These are phyloP conservation scores for Leguminivora glycinivorella DNA, from an alignment of 1,140 invertebrate species.

Conservation along the genomic window DNA sequence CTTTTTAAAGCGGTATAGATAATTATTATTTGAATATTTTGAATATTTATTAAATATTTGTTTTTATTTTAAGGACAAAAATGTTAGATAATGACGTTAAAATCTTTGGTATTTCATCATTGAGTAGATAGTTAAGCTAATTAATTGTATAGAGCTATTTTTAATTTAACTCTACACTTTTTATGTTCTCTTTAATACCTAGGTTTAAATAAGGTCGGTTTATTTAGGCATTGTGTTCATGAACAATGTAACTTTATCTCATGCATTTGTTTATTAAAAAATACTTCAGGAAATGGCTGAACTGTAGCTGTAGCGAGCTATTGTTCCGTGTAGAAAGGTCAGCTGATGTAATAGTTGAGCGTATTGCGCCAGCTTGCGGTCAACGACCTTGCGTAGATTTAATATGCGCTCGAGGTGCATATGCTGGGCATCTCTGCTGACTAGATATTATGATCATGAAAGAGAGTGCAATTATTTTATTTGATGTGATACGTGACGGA, in stretches of 20 bases:
- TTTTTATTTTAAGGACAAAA: background rate
- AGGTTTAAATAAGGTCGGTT: background rate
- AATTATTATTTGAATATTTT: too few relatives aligned
- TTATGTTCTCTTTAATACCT: background rate
- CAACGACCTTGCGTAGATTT: constrained; percentile 64
- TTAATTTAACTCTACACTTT: background rate
- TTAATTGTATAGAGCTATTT: background rate
- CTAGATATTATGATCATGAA: constrained; percentile 34
- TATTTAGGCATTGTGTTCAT: background rate
- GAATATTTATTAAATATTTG: too few relatives aligned
- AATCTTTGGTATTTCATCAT: background rate
- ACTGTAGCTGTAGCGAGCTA: constrained; percentile 39
- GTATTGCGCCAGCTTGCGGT: constrained; percentile 64
- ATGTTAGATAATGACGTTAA: background rate
- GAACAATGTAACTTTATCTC: background rate
- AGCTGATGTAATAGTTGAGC: constrained; percentile 68
- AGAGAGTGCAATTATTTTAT: constrained; percentile 30
- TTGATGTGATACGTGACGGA: background rate
- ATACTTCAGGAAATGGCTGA: constrained; percentile 18
- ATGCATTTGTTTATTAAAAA: constrained; percentile 1
- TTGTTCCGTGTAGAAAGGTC: constrained; percentile 73
- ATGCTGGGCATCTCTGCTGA: constrained; percentile 56
- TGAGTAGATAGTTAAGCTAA: too few relatives aligned
- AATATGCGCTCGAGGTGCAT: constrained; percentile 42
- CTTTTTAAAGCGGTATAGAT: too few relatives aligned